Evolutionary conservation across 2,113 vertebrate species (phyloP).

Genomic region (Varanus salvator): DNA sequence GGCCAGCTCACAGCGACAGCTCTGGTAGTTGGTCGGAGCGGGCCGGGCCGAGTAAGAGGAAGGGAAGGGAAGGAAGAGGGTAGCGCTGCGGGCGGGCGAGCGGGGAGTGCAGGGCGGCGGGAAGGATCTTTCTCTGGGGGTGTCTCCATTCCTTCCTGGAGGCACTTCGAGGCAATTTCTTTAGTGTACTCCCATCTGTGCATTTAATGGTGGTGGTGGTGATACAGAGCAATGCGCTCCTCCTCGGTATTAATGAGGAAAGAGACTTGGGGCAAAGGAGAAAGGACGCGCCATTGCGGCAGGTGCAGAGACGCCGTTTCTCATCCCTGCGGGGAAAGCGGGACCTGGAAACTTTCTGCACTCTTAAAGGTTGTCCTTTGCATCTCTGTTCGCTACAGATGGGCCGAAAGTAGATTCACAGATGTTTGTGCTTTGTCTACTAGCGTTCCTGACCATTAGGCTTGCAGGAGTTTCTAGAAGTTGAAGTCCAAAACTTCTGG

Average conservation of each 20-base stretch:
- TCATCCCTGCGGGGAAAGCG: not conserved
- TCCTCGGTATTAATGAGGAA: not conserved
- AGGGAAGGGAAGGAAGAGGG: not conserved
- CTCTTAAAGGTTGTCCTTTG: too few relatives aligned
- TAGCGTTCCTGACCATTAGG: too few relatives aligned
- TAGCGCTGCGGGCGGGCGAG: not conserved
- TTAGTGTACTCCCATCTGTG: not conserved
- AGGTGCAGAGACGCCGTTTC: not conserved
- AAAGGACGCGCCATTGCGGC: not conserved
- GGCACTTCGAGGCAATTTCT: not conserved
- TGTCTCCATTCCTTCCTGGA: not conserved
- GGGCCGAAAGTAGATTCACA: too few relatives aligned
- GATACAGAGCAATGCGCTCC: not conserved
- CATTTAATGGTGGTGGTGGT: too few relatives aligned
- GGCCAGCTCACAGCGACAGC: not conserved
- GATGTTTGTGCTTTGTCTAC: too few relatives aligned
- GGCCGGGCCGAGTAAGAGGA: not conserved
- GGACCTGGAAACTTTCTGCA: too few relatives aligned
- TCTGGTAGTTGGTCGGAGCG: constrained; percentile 28
- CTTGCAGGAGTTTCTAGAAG: too few relatives aligned
- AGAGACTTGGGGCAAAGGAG: not conserved
- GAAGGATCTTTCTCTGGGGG: not conserved
- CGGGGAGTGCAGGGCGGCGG: not conserved
- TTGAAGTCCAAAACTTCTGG: too few relatives aligned
- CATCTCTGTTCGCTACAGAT: too few relatives aligned